phyloP scores from a whole-genome alignment of 2,113 vertebrate genomes.

The Podilymbus podiceps region DNA sequence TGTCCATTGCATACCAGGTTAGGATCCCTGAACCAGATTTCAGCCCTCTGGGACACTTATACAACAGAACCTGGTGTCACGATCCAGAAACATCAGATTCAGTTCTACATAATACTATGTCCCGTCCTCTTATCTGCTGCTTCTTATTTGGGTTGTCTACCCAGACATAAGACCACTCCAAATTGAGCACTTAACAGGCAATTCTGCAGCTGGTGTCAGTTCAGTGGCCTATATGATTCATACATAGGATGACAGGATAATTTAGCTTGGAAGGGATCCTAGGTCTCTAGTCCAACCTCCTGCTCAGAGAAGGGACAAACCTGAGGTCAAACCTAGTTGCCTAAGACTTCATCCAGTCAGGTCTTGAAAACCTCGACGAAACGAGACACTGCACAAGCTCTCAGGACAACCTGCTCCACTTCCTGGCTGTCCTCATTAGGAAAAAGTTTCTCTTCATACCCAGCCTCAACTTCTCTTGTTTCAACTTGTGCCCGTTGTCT shows the following conservation, averaged over 20 bases:
- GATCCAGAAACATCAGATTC: background rate
- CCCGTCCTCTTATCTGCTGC: background rate
- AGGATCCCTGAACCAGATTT: background rate
- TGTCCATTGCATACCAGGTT: background rate
- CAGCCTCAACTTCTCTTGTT: background rate
- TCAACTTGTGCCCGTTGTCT: background rate
- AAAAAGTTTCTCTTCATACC: background rate
- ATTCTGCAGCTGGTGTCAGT: background rate
- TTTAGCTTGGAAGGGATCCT: background rate
- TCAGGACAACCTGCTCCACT: background rate
- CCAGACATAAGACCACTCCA: background rate
- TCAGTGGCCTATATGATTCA: background rate
- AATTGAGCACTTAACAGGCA: background rate
- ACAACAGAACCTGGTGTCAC: background rate
- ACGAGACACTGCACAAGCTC: background rate
- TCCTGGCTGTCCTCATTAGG: background rate
- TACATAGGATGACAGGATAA: background rate
- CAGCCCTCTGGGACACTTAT: background rate
- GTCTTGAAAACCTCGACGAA: background rate
- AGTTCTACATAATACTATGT: background rate
- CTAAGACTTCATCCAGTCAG: background rate
- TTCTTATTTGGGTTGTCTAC: background rate
- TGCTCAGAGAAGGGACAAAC: background rate
- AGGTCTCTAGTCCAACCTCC: background rate
- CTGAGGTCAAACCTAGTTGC: background rate